These are phyloP conservation scores for Catharus fuscescens DNA, from an alignment of 2,113 vertebrate species.

Conservation along the genomic window DNA sequence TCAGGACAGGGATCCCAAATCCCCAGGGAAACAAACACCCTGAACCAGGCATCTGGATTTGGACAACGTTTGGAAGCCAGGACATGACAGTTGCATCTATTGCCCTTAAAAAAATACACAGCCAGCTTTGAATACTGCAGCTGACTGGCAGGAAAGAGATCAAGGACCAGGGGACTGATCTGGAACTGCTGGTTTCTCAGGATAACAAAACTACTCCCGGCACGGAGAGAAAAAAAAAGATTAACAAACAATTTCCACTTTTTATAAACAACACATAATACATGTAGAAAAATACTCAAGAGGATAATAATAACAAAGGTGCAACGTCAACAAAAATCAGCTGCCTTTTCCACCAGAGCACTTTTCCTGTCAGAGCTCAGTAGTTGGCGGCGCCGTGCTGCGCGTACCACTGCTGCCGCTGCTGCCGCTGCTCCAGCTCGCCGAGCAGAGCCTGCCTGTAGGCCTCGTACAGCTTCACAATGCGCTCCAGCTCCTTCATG, in stretches of 20 bases:
- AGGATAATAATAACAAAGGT: constrained; percentile 70
- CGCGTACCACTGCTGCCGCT: constrained; percentile 92
- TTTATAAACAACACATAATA: constrained; percentile 68
- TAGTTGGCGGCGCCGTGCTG: constrained; percentile 44
- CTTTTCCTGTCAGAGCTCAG: constrained; percentile 23
- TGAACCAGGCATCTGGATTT: not conserved
- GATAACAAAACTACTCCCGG: constrained; percentile 43
- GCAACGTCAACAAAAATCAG: constrained; percentile 71
- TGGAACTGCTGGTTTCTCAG: not conserved
- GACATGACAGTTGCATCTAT: not conserved
- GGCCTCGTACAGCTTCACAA: constrained; percentile 96
- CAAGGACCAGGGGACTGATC: not conserved
- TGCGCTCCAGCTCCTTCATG: constrained; percentile 98
- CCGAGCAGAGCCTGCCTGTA: constrained; percentile 91
- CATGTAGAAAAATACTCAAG: constrained; percentile 70
- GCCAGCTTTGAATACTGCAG: constrained; percentile 38
- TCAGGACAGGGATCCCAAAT: not conserved
- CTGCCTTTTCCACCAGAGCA: constrained; percentile 71
- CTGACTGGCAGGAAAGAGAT: not conserved
- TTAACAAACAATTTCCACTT: constrained; percentile 6
- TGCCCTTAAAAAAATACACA: not conserved
- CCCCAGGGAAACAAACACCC: not conserved
- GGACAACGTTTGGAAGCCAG: not conserved
- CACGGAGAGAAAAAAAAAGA: not conserved
- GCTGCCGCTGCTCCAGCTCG: constrained; percentile 92